phyloP scores from a whole-genome alignment of 2,113 vertebrate species.

The Ariopsis seemanni region DNA sequence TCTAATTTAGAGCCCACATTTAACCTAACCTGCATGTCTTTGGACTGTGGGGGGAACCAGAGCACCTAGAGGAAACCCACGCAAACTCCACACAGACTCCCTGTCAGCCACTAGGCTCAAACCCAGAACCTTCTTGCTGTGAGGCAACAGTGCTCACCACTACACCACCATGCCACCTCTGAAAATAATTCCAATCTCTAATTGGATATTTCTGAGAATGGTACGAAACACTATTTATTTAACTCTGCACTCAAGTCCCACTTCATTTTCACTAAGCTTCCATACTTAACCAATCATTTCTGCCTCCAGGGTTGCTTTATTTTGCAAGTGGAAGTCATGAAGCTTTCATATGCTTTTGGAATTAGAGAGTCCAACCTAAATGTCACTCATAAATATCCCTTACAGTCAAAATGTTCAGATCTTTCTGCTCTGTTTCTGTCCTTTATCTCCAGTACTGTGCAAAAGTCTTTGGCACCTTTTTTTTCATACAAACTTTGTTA shows the following conservation, averaged over 20 bases:
- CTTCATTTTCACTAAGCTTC: not conserved
- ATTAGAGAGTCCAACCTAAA: not conserved
- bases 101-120: too few relatives aligned
- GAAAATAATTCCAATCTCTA: not conserved
- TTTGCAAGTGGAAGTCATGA: not conserved
- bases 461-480: too few relatives aligned
- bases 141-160: too few relatives aligned
- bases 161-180: too few relatives aligned
- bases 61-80: too few relatives aligned
- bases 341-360: not conserved
- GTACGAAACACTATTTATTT: not conserved
- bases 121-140: too few relatives aligned
- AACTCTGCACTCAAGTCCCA: not conserved
- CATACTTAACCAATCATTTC: not conserved
- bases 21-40: too few relatives aligned
- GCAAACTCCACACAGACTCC: too few relatives aligned
- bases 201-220: not conserved
- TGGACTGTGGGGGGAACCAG: too few relatives aligned
- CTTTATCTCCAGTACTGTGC: not conserved
- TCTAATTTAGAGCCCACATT: too few relatives aligned
- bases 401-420: not conserved
- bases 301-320: not conserved
- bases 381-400: not conserved
- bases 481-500: too few relatives aligned
- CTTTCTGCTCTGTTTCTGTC: not conserved